phyloP scores from a whole-genome alignment of 2,888 invertebrate genomes.

The Eupeodes luniger region DNA sequence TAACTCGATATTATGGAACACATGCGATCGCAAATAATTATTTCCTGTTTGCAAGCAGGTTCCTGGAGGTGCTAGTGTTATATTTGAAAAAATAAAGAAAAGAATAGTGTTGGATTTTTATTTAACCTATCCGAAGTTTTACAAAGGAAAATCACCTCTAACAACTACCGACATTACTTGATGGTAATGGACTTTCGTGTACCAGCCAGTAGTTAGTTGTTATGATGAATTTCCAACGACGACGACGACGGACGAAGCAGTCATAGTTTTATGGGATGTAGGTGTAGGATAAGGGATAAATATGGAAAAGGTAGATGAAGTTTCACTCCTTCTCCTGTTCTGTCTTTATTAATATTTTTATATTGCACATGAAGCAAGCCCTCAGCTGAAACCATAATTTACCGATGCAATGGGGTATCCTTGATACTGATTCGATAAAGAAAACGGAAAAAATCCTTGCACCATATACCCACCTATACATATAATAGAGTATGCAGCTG shows the following conservation, averaged over 20 bases:
- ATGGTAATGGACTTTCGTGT: conserved; percentile 71
- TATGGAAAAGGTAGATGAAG: too few species aligned
- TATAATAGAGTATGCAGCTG: conserved; percentile 41
- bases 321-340: conserved; percentile 2
- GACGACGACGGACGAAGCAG: conserved; percentile 6
- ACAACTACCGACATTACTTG: conserved; percentile 72
- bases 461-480: conserved; percentile 3
- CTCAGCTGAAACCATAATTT: conserved; percentile 71
- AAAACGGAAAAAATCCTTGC: conserved; percentile 43
- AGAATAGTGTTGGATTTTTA: conserved; percentile 50
- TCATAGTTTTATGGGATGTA: conserved; percentile 20
- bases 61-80: conserved; percentile 28
- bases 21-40: conserved; percentile 74
- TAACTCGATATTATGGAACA: conserved; percentile 36
- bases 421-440: conserved; percentile 40
- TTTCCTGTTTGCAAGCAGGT: conserved; percentile 58
- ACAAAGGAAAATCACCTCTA: conserved; percentile 68
- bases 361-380: conserved; percentile 62
- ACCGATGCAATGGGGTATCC: conserved; percentile 55
- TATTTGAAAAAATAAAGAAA: too few species aligned
- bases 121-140: conserved; percentile 9
- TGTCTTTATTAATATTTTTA: conserved; percentile 70
- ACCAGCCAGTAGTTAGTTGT: conserved; percentile 20
- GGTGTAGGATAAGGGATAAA: too few species aligned
- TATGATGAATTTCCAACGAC: conserved; percentile 59